Evolutionary conservation across 2,888 invertebrate species (phyloP).

Genomic region (Uropetala carovei): DNA sequence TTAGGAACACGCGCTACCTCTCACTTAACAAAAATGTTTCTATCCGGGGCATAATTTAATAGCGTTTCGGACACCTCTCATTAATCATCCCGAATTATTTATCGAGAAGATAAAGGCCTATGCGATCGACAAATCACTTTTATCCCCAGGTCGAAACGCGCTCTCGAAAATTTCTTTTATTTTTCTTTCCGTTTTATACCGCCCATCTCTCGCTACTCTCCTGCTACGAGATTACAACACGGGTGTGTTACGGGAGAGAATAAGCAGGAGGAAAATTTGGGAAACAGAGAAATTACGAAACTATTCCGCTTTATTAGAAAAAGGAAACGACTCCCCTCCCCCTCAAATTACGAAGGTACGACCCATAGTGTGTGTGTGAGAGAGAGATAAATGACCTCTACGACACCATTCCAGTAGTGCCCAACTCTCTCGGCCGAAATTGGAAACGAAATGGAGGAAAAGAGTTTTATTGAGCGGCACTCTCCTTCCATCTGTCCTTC

Average conservation of each 20-base stretch:
- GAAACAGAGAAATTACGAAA: not conserved
- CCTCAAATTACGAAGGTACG: not conserved
- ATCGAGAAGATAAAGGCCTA: not conserved
- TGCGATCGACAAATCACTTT: constrained; percentile 44
- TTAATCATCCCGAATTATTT: not conserved
- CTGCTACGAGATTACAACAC: not conserved
- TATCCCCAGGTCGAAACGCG: constrained; percentile 27
- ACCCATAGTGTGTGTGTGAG: not conserved
- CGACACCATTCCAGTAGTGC: not conserved
- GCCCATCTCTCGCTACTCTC: not conserved
- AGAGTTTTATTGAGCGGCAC: not conserved
- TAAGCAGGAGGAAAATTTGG: not conserved
- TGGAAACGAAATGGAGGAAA: too few species aligned
- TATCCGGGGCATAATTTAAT: not conserved
- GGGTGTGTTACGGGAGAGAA: constrained; percentile 3
- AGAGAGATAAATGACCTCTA: not conserved
- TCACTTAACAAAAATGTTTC: not conserved
- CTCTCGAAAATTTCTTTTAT: not conserved
- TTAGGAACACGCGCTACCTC: not conserved
- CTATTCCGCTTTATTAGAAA: not conserved
- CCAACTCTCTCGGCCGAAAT: not conserved
- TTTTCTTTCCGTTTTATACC: not conserved
- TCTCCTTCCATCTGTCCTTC: not conserved
- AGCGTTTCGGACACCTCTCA: not conserved
- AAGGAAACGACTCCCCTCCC: not conserved